These are phyloP conservation scores for Strix uralensis DNA, from an alignment of 2,113 vertebrate species.

Conservation along the genomic window DNA sequence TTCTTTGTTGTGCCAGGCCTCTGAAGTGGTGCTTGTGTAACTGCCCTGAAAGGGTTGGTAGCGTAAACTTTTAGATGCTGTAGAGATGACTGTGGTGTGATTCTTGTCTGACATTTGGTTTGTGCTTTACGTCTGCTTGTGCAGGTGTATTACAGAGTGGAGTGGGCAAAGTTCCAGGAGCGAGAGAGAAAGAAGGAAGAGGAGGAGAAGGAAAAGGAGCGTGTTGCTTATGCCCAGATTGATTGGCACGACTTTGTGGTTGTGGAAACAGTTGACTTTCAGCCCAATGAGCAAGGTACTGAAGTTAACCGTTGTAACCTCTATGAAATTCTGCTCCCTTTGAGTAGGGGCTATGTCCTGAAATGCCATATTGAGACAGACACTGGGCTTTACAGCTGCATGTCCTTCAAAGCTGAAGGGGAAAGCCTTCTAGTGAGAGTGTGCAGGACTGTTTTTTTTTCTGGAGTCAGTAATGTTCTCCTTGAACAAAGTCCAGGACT, in stretches of 20 bases:
- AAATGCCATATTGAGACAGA: neutral
- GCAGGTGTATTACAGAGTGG: conserved; percentile 94
- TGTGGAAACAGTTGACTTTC: conserved; percentile 97
- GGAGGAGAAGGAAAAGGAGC: conserved; percentile 94
- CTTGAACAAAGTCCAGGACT: neutral
- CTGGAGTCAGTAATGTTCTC: neutral
- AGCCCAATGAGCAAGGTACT: conserved; percentile 94
- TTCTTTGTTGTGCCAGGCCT: neutral
- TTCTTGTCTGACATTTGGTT: neutral
- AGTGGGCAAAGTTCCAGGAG: conserved; percentile 98
- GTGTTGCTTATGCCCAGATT: conserved; percentile 96
- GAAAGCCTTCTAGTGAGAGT: neutral
- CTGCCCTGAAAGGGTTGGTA: neutral
- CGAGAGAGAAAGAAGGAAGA: conserved; percentile 97
- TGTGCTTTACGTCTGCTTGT: neutral
- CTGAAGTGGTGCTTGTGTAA: neutral
- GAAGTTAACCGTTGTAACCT: neutral
- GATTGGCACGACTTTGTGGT: conserved; percentile 99
- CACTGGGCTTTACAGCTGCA: neutral
- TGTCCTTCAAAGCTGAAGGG: neutral
- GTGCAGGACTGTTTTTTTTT: neutral
- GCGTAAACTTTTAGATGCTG: too few species aligned
- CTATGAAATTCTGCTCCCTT: neutral
- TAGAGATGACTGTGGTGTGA: neutral
- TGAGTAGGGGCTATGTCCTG: neutral